Base-by-base conservation (phyloP, 2,888 invertebrate genomes). In the Tanytarsus gracilentus region DNA sequence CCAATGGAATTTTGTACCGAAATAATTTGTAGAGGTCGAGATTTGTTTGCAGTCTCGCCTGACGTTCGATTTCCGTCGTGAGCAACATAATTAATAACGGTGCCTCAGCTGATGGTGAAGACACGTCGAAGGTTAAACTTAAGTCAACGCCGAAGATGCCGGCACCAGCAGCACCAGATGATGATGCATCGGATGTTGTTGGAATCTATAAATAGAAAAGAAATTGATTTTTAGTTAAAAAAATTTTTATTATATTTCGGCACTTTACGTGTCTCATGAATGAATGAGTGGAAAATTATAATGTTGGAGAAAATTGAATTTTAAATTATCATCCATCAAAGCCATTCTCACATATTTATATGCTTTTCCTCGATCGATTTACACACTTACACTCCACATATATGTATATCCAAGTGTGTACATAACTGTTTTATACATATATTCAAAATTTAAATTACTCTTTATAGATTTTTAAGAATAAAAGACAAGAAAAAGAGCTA, bases 1-100 rank as follows among this genome's bases (percentile, higher is more conserved):
- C 60, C 30, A 60, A 25, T 21, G 60, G 50, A 48, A 60, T 50
- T 60, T 60, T 60, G 36, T 49, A 50, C 33, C 60, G 60, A 60
- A 50, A 60, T 8, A 60, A 26, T 50, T 60, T 60, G 50, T 60
- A 60, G 26, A 60, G 39, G 33, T 60, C 60, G 14, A 60, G 49
- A 30, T 49, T 33, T 27, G 49, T 30, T 36, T 60, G 60, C 8
- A 14, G 23, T n/a, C 29, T 49, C 9, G 60, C 60, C 29, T 60
- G 60, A 7, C 60, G 30, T 25, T 60, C 60, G 14, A 60, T 60
- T 33, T 60, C 60, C 11, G 25, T 16, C 16, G 60, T 60, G 8
- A 60, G 60, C 30, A 36, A 16, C 30, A 50, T 36, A 6, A 60
- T 18, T 14, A 60, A 26, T 14, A 36, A 4, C n/a, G 60, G 60